Evolutionary conservation across 2,888 invertebrate species (phyloP).

Genomic region (Nomada ferruginata): DNA sequence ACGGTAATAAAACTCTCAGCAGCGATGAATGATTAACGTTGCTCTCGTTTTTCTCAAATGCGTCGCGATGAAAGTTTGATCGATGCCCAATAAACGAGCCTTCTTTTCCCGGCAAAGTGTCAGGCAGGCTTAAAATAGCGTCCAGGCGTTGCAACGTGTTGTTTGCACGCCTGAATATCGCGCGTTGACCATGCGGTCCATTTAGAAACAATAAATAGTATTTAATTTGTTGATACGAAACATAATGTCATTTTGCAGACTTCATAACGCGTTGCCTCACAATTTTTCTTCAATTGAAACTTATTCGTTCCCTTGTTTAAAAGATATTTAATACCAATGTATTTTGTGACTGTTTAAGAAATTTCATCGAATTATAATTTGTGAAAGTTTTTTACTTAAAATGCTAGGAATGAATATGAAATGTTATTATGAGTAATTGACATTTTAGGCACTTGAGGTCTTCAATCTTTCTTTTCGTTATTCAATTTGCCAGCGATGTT

Average conservation of each 20-base stretch:
- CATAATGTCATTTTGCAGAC: background rate
- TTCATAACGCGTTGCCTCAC: too few species aligned
- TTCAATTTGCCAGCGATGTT: too few species aligned
- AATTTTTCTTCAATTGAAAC: too few species aligned
- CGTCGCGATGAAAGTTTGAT: slow-evolving; percentile 63
- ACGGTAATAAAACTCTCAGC: slow-evolving; percentile 52
- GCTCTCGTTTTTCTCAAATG: slow-evolving; percentile 16
- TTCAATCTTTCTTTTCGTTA: too few species aligned
- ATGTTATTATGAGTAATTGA: too few species aligned
- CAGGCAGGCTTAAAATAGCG: slow-evolving; percentile 34
- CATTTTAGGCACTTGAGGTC: too few species aligned
- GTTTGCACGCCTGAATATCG: slow-evolving; percentile 8
- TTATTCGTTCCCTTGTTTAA: too few species aligned
- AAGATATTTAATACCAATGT: too few species aligned
- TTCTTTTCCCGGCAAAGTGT: slow-evolving; percentile 16
- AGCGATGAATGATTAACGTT: slow-evolving; percentile 42
- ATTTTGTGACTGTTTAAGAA: too few species aligned
- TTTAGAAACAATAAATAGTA: background rate
- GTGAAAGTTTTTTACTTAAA: too few species aligned
- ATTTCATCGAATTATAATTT: too few species aligned
- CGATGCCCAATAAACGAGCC: slow-evolving; percentile 26
- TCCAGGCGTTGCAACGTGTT: background rate
- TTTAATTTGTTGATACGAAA: slow-evolving; percentile 10
- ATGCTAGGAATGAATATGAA: too few species aligned
- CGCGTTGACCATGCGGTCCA: background rate